These are phyloP conservation scores for Loriculus beryllinus DNA, from an alignment of 2,797 vertebrate species.

Conservation along the genomic window DNA sequence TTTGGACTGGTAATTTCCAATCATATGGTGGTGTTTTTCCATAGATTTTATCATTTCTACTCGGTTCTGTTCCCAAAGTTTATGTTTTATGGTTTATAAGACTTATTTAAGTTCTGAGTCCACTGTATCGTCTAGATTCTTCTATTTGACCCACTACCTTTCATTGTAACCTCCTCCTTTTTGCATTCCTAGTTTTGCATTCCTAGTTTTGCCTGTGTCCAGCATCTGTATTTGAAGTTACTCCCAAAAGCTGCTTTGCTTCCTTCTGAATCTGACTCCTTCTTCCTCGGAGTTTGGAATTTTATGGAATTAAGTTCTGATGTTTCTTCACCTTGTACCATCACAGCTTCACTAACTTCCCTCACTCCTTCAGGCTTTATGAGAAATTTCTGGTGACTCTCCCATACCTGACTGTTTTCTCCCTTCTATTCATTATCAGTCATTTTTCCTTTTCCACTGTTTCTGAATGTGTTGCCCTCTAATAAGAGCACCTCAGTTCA, in stretches of 20 bases:
- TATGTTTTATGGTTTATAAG: background rate
- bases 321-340: background rate
- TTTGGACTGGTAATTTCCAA: background rate
- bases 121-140: background rate
- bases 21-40: background rate
- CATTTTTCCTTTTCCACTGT: background rate
- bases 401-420: background rate
- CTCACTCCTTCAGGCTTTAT: background rate
- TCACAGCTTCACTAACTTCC: background rate
- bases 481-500: background rate
- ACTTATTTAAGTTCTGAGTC: background rate
- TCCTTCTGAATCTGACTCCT: background rate
- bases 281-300: background rate
- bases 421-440: background rate
- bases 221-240: background rate
- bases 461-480: background rate
- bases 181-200: too few relatives aligned
- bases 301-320: background rate
- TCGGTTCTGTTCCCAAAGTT: background rate
- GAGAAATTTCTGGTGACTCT: background rate
- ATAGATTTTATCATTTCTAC: background rate
- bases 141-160: background rate
- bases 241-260: background rate
- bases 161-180: background rate
- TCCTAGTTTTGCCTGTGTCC: too few relatives aligned